Percentiles rank a stretch among this genome's conserved stretches.
Conservation (phyloP, 2,888 invertebrate species). For the Nycteola revayana region DNA sequence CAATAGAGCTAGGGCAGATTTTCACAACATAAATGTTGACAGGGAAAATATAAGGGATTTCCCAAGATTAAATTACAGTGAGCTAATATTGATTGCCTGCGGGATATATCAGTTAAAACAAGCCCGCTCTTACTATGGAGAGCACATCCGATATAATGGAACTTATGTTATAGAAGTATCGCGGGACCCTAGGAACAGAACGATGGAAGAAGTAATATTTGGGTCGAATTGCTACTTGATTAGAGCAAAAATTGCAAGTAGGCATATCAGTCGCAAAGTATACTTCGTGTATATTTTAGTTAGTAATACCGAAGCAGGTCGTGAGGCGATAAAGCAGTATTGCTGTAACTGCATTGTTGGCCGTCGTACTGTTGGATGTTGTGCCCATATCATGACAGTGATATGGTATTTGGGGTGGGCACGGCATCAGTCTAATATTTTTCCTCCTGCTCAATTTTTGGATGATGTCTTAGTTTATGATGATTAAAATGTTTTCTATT, state of each 20-base stretch:
- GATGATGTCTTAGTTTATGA: neutral
- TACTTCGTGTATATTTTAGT: neutral
- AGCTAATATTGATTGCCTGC: conserved; percentile 1
- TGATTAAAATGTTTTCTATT: neutral
- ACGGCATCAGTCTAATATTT: neutral
- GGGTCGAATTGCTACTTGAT: no score
- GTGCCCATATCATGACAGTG: conserved; percentile 1
- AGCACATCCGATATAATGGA: neutral
- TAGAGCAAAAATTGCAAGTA: neutral
- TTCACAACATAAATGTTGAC: neutral
- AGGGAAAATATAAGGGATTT: neutral
- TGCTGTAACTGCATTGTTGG: conserved; percentile 6
- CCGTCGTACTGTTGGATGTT: conserved; percentile 4
- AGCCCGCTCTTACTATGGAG: conserved; percentile 5
- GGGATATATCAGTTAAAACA: conserved; percentile 6
- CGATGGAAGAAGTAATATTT: neutral
- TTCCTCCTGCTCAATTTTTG: neutral
- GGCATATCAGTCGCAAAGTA: conserved; percentile 5
- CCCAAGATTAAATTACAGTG: conserved; percentile 1
- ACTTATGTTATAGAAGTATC: neutral
- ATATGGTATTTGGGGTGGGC: conserved; percentile 2
- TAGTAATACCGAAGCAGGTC: neutral
- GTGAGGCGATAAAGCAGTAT: neutral
- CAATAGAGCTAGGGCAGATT: neutral
- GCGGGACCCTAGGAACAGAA: neutral